Base-by-base conservation (phyloP, 2,888 invertebrate genomes). In the Meteorus colon region DNA sequence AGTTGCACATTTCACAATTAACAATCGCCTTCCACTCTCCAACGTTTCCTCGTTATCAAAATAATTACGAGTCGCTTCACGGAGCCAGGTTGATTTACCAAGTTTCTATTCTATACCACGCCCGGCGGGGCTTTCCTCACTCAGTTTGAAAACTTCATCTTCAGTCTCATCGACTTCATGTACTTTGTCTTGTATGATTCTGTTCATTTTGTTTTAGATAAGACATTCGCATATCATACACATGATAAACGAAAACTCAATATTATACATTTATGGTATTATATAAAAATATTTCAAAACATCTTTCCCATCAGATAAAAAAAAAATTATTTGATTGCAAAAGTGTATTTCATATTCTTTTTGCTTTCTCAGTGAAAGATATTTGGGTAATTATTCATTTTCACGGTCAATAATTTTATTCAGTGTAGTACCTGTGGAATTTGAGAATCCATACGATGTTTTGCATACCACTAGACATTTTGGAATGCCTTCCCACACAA, bases 361-460 rank as follows among this genome's bases (percentile, higher is more conserved):
- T 34, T 34, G 34, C 2, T 34, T 34, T 34, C 4, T 34, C 4
- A 34, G 24, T 24, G 24, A 24, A 24, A 24, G 24, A 24, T 24
- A 24, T 24, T 24, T 24, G 24, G 24, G 24, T 24, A 24, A 24
- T 24, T 24, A 24, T 24, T 24, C 24, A 24, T 24, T 24, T 24
- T 24, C 1, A 24, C 1, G 1, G 24, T 24, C 24, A 24, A 24
- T 24, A 24, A 24, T 24, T 24, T 24, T 83, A 83, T 84, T 82
- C 77, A 67, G 76, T 78, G 76, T 76, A 79, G 82, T 81, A 82
- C 79, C 78, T 77, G 71, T 80, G 74, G 71, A 76, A 78, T 79
- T 79, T 73, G 8, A 51, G 68, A n/a, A 41, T 41, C 12, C 41
- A 12, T 41, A 8, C n/a, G n/a, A 5, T n/a, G 51, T 27, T 51